A percentile compares a stretch with the other conserved stretches of the same genome.
These are phyloP conservation scores for Meteorus colon DNA, from an alignment of 2,888 invertebrate species.

Conservation along the genomic window DNA sequence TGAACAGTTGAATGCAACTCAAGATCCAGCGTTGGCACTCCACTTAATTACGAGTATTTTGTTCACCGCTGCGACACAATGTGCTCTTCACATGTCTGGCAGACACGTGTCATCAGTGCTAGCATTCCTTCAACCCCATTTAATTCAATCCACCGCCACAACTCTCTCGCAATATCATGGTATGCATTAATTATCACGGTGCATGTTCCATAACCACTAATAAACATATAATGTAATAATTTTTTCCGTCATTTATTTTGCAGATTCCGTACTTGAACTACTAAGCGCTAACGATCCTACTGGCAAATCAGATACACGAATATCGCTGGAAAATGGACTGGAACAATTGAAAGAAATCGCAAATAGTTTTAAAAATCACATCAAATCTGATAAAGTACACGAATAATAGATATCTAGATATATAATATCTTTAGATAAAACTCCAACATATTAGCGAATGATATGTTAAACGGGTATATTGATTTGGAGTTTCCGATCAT, in stretches of 20 bases:
- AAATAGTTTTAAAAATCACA: constrained; percentile 74
- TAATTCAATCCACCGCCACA: constrained; percentile 80
- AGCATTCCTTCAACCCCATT: constrained; percentile 80
- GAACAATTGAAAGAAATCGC: constrained; percentile 75
- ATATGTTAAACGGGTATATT: background rate
- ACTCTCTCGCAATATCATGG: constrained; percentile 86
- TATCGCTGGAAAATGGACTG: constrained; percentile 75
- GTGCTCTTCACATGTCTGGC: constrained; percentile 93
- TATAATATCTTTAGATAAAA: background rate
- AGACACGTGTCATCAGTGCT: constrained; percentile 91
- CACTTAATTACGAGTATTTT: constrained; percentile 86
- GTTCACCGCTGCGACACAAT: constrained; percentile 86
- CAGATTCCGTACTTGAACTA: constrained; percentile 80
- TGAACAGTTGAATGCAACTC: constrained; percentile 83
- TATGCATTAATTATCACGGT: constrained; percentile 70
- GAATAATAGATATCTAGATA: constrained; percentile 50
- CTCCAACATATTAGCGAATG: background rate
- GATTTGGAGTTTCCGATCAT: too few species aligned
- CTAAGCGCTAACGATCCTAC: constrained; percentile 75
- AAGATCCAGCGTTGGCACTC: constrained; percentile 85
- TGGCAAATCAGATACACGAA: constrained; percentile 74
- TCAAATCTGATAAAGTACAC: constrained; percentile 63
- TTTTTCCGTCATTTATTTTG: too few species aligned
- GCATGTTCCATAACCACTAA: background rate
- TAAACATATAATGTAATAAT: too few species aligned